Conservation (phyloP, 2,888 invertebrate genomes). For the Dolichomitus sp. region DNA sequence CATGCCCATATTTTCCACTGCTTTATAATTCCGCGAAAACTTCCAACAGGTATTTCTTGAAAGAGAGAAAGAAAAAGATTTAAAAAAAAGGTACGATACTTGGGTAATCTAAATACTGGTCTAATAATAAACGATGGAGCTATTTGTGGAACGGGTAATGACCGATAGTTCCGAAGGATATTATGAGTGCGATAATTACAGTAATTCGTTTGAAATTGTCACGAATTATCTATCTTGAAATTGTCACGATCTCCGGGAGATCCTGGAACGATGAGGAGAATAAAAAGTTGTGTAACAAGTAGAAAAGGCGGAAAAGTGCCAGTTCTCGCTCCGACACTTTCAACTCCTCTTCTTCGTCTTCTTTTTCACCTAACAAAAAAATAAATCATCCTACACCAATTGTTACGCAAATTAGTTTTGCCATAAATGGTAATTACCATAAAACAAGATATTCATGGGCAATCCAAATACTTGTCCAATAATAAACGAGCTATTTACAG, state of each 20-base stretch:
- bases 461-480: slow-evolving; percentile 4
- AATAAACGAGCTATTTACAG: slow-evolving; percentile 35
- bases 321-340: not conserved
- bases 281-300: slow-evolving; percentile 51
- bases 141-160: slow-evolving; percentile 21
- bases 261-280: slow-evolving; percentile 15
- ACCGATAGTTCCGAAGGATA: slow-evolving; percentile 25
- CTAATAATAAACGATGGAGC: slow-evolving; percentile 40
- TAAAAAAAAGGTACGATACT: not conserved
- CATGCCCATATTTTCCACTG: not conserved
- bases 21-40: slow-evolving; percentile 19
- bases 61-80: slow-evolving; percentile 24
- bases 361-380: not conserved
- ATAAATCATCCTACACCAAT: too few species aligned
- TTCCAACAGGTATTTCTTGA: not conserved
- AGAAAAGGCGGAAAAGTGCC: slow-evolving; percentile 18
- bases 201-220: slow-evolving; percentile 54
- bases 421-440: too few species aligned
- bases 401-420: too few species aligned
- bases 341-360: not conserved
- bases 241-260: not conserved
- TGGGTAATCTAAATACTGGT: slow-evolving; percentile 41
- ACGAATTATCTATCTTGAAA: too few species aligned
- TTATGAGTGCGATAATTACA: slow-evolving; percentile 64
- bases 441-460: too few species aligned